These are phyloP conservation scores for Aleadryas rufinucha DNA, from an alignment of 2,113 vertebrate genomes.

Conservation along the genomic window DNA sequence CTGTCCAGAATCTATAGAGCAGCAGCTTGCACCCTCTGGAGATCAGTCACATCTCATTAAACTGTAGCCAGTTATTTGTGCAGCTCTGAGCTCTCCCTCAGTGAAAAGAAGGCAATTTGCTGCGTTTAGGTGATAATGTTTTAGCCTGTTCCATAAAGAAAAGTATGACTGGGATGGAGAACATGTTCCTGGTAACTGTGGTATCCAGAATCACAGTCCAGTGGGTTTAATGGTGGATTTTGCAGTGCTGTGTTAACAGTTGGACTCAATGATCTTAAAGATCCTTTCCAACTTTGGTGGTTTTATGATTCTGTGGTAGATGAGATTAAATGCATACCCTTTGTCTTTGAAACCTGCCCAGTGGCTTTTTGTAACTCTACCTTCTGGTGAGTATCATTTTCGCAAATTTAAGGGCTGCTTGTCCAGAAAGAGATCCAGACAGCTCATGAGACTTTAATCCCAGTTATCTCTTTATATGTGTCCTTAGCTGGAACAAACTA, in stretches of 20 bases:
- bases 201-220: background rate
- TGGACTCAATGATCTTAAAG: background rate
- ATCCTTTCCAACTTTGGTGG: background rate
- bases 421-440: background rate
- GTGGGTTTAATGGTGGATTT: background rate
- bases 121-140: background rate
- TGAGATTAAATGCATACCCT: background rate
- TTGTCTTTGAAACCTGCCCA: background rate
- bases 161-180: background rate
- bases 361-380: background rate
- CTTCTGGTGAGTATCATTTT: background rate
- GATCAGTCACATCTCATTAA: slow-evolving; percentile 53
- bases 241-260: background rate
- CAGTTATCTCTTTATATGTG: background rate
- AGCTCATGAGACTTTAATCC: background rate
- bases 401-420: background rate
- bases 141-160: background rate
- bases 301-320: background rate
- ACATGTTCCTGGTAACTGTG: background rate
- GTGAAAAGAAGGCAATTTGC: slow-evolving; percentile 2
- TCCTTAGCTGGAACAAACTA: background rate
- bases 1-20: background rate
- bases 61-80: slow-evolving; percentile 15
- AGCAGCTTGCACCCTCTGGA: slow-evolving; percentile 43
- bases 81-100: background rate